Evolutionary conservation across 2,113 vertebrate genomes (phyloP), one percentile per base, ranked within the genome.

Genomic region (Scopus umbretta): DNA sequence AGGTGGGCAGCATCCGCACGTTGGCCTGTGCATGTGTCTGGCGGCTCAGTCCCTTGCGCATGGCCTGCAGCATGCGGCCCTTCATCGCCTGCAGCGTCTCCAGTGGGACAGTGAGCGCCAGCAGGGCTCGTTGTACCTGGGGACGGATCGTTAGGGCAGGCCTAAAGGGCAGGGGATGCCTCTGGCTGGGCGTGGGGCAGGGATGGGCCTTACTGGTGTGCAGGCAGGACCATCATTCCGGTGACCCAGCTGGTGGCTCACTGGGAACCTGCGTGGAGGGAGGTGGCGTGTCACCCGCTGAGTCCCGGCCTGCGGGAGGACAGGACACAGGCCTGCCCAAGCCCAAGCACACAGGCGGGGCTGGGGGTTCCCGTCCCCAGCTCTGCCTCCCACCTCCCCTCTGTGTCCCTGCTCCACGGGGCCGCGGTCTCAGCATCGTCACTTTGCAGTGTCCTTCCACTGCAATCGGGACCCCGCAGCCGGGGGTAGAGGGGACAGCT

Each of bases 1-100:
- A 99, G 26, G 98, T 98, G 55, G 99, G 99, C 92, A 99, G 93
- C 99, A 99, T 99, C 78, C 61, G 98, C 70, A 99, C 95, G 0
- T 95, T 55, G 22, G 98, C 97, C 14, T 27, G 50, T 10, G 90
- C 55, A 3, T 98, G 97, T 0, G 88, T 83, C 79, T 96, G 86
- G n/a, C 92, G 96, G 38, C 91, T 94, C 80, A 99, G 92, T 7
- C 98, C 98, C 62, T 53, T 93, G 65, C 75, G 58, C 98, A 99
- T 93, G 36, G 98, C 98, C 32, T 47, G 73, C 68, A 76, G 52
- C 82, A 99, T 96, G 45, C 80, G 94, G n/a, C 55, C 7, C n/a
- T 98, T 98, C 86, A 99, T 96, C 1, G 75, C 43, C 55, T 59
- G 86, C 85, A 99, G 98, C 58, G 78, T 97, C 36, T 97, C 94